phyloP scores from a whole-genome alignment of 2,888 invertebrate species.

The Margaritifera margaritifera region DNA sequence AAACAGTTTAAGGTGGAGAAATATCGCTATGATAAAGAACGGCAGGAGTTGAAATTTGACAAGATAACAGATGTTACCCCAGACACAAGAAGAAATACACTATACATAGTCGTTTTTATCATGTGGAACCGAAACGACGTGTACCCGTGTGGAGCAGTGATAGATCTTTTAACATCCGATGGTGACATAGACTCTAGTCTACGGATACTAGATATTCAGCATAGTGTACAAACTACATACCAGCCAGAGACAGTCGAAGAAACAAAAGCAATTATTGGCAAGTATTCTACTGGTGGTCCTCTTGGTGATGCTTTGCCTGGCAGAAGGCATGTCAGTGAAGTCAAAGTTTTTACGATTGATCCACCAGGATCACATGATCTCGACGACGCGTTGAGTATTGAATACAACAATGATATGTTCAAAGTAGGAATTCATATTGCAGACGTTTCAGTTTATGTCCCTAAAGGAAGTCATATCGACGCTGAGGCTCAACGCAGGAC shows the following conservation, averaged over 20 bases:
- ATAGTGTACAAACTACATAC: constrained; percentile 26
- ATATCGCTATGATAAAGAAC: constrained; percentile 15
- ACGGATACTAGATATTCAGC: constrained; percentile 18
- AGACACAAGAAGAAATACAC: constrained; percentile 8
- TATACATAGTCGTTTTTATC: constrained; percentile 25
- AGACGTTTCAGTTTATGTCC: constrained; percentile 35
- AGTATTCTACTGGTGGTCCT: neutral
- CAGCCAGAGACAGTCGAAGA: constrained; percentile 11
- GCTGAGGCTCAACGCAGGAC: constrained; percentile 35
- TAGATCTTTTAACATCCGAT: constrained; percentile 10
- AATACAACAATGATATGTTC: constrained; percentile 16
- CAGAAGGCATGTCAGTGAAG: constrained; percentile 22
- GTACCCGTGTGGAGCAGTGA: constrained; percentile 27
- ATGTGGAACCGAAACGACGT: constrained; percentile 12
- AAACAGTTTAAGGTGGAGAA: constrained; percentile 31
- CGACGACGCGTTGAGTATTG: constrained; percentile 42
- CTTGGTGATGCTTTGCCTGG: neutral
- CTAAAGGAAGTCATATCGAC: constrained; percentile 35
- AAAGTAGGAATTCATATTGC: constrained; percentile 42
- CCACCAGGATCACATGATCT: constrained; percentile 29
- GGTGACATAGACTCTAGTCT: constrained; percentile 10
- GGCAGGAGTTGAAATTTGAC: constrained; percentile 7
- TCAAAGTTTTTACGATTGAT: constrained; percentile 40
- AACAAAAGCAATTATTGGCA: neutral
- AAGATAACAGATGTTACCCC: constrained; percentile 9